A percentile compares a stretch with the other conserved stretches of the same genome.
phyloP scores from a whole-genome alignment of 2,113 vertebrate genomes.

The Rhabdomys dilectus region DNA sequence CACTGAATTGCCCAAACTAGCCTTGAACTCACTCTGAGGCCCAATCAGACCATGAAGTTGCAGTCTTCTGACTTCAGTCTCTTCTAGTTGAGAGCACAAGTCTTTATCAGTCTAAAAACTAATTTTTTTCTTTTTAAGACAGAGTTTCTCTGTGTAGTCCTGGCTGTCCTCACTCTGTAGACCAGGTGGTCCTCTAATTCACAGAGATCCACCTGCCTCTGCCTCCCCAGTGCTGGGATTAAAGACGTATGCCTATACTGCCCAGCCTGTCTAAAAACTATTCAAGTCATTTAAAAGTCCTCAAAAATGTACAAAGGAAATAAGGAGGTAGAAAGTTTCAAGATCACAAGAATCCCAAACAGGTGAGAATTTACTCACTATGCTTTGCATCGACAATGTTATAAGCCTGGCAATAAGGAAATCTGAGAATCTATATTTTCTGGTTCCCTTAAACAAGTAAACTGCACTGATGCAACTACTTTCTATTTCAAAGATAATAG shows the following conservation, averaged over 20 bases:
- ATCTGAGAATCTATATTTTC: slow-evolving; percentile 41
- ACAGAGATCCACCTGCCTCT: not conserved
- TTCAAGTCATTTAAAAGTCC: slow-evolving; percentile 30
- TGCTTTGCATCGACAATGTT: not conserved
- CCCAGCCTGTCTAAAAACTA: slow-evolving; percentile 7
- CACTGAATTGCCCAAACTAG: not conserved
- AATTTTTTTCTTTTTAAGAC: not conserved
- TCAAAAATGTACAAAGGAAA: slow-evolving; percentile 47
- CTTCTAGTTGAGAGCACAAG: not conserved
- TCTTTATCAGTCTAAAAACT: not conserved
- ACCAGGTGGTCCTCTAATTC: not conserved
- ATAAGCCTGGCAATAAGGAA: slow-evolving; percentile 15
- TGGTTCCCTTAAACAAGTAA: slow-evolving; percentile 39
- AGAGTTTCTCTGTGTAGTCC: not conserved
- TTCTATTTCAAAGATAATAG: slow-evolving; percentile 39
- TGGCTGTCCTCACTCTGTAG: not conserved
- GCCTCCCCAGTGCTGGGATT: not conserved
- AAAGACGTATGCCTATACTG: not conserved
- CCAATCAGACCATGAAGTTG: not conserved
- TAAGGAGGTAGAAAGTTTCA: not conserved
- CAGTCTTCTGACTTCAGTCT: not conserved
- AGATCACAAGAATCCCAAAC: slow-evolving; percentile 49
- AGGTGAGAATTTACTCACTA: not conserved
- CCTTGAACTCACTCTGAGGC: not conserved
- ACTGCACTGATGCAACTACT: not conserved